Conservation (phyloP, 2,797 vertebrate genomes). For the Eulemur albifrons region DNA sequence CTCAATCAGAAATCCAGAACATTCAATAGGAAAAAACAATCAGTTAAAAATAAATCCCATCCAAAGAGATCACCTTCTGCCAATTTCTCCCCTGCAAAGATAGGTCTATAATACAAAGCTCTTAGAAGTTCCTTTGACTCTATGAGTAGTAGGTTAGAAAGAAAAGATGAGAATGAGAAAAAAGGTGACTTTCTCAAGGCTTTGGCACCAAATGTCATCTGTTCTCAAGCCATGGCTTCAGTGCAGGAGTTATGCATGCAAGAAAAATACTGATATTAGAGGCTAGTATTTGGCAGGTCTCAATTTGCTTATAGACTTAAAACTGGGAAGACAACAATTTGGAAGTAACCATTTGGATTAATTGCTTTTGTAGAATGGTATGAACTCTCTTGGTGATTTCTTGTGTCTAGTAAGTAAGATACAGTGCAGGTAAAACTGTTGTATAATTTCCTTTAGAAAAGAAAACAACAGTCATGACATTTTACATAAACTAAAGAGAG, state of each 20-base stretch:
- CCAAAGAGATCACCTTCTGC: background rate
- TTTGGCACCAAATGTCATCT: background rate
- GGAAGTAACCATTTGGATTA: background rate
- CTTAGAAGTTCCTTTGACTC: background rate
- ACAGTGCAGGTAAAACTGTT: background rate
- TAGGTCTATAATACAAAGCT: background rate
- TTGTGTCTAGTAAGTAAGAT: background rate
- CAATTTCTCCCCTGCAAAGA: background rate
- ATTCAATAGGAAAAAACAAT: background rate
- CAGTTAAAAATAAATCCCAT: background rate
- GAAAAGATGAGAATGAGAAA: background rate
- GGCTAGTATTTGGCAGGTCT: background rate
- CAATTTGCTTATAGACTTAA: background rate
- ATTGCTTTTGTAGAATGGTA: background rate
- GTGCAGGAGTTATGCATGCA: background rate
- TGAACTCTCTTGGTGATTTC: background rate
- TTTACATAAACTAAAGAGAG: background rate
- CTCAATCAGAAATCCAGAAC: conserved; percentile 13
- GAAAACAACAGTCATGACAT: background rate
- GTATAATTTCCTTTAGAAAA: conserved; percentile 17
- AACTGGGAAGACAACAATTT: background rate
- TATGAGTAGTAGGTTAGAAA: background rate
- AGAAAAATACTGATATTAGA: background rate
- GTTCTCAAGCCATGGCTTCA: background rate
- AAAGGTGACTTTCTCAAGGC: background rate